A percentile compares a stretch with the other conserved stretches of the same genome.
Conservation (phyloP, 1,140 invertebrate genomes). For the Eupeodes corollae region DNA sequence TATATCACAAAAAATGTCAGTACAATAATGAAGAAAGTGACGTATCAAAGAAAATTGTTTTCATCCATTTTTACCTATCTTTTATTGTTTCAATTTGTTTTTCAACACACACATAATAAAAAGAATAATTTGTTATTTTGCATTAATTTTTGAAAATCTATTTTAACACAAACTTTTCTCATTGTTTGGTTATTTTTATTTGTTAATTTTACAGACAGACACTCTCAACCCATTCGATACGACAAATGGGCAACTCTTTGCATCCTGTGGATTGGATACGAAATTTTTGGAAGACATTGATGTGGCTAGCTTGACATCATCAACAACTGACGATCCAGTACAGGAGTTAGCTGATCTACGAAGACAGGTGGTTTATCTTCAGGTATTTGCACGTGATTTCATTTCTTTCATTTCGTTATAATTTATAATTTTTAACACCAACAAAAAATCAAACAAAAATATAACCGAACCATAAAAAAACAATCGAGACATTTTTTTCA, state of each 20-base stretch:
- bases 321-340: slow-evolving; percentile 42
- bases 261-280: slow-evolving; percentile 40
- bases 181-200: not conserved
- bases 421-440: not conserved
- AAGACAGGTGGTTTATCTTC: slow-evolving; percentile 64
- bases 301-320: slow-evolving; percentile 38
- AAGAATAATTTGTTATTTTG: slow-evolving; percentile 24
- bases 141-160: slow-evolving; percentile 17
- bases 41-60: too few species aligned
- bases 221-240: slow-evolving; percentile 79
- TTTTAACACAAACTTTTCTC: too few species aligned
- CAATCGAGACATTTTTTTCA: too few species aligned
- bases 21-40: too few species aligned
- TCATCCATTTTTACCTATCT: too few species aligned
- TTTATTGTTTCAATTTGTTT: too few species aligned
- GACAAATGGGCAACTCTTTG: slow-evolving; percentile 64
- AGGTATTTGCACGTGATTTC: slow-evolving; percentile 43
- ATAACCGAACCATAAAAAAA: too few species aligned
- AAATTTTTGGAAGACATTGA: slow-evolving; percentile 46
- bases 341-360: slow-evolving; percentile 63
- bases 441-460: too few species aligned
- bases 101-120: slow-evolving; percentile 9
- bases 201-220: slow-evolving; percentile 48
- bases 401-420: slow-evolving; percentile 5
- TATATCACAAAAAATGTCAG: too few species aligned